phyloP scores from a whole-genome alignment of 1,140 invertebrate species.

The Parapsyche elsis region DNA sequence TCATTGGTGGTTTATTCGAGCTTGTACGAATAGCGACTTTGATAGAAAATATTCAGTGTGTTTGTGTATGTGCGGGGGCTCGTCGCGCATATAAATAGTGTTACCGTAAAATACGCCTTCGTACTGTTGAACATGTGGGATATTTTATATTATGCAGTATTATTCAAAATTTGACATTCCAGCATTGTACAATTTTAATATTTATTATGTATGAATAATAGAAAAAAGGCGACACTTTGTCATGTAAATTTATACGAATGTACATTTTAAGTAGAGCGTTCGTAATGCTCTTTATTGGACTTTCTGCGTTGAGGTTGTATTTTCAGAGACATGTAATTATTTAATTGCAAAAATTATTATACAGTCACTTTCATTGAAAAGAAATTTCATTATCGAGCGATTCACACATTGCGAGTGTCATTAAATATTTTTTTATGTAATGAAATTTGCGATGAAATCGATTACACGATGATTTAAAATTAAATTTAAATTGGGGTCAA shows the following conservation, averaged over 20 bases:
- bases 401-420: no score
- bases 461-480: not conserved
- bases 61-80: not conserved
- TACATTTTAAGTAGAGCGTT: no score
- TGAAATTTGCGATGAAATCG: not conserved
- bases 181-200: not conserved
- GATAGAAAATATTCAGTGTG: not conserved
- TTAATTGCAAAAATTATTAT: no score
- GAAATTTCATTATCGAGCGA: no score
- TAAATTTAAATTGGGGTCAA: not conserved
- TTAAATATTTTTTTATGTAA: not conserved
- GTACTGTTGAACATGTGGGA: not conserved
- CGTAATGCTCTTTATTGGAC: no score
- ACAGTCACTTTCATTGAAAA: no score
- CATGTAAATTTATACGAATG: no score
- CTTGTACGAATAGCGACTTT: not conserved
- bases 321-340: no score
- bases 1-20: not conserved
- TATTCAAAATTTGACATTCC: not conserved
- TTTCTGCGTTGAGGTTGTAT: no score
- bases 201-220: not conserved
- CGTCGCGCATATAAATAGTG: not conserved
- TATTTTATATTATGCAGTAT: not conserved
- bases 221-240: no score
- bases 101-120: conserved; percentile 3